A percentile compares a stretch with the other conserved stretches of the same genome.
Conservation (phyloP, 2,888 invertebrate species). For the Pachymerium ferrugineum region DNA sequence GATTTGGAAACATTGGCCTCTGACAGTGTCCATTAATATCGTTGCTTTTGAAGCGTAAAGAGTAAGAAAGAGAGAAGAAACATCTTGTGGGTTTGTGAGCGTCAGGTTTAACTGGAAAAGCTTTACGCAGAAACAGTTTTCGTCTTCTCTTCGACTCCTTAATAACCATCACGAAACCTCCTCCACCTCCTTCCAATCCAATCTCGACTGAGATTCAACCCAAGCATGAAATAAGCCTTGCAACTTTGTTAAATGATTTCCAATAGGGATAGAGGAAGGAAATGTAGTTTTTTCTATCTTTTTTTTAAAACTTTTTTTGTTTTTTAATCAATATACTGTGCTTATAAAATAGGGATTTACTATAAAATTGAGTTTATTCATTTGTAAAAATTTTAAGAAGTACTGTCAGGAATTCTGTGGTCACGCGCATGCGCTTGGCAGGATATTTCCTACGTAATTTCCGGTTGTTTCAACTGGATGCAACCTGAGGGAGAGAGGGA, state of each 20-base stretch:
- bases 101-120: not conserved
- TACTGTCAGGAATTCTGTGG: no score
- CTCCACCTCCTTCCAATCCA: not conserved
- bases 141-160: not conserved
- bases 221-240: slow-evolving; percentile 10
- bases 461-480: slow-evolving; percentile 14
- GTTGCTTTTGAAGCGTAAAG: not conserved
- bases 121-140: not conserved
- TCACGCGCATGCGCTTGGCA: slow-evolving; percentile 18
- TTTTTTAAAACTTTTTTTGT: not conserved
- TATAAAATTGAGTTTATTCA: not conserved
- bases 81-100: not conserved
- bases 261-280: not conserved
- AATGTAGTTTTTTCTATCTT: not conserved
- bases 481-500: not conserved
- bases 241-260: slow-evolving; percentile 21
- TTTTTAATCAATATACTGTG: no score
- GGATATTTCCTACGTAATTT: slow-evolving; percentile 4
- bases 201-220: slow-evolving; percentile 1
- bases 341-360: not conserved
- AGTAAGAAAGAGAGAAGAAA: not conserved
- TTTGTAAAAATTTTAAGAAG: no score
- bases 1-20: not conserved
- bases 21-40: not conserved
- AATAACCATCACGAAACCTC: slow-evolving; percentile 9